These are phyloP conservation scores for Scrobipalpa costella DNA, from an alignment of 2,888 invertebrate species.

Conservation along the genomic window DNA sequence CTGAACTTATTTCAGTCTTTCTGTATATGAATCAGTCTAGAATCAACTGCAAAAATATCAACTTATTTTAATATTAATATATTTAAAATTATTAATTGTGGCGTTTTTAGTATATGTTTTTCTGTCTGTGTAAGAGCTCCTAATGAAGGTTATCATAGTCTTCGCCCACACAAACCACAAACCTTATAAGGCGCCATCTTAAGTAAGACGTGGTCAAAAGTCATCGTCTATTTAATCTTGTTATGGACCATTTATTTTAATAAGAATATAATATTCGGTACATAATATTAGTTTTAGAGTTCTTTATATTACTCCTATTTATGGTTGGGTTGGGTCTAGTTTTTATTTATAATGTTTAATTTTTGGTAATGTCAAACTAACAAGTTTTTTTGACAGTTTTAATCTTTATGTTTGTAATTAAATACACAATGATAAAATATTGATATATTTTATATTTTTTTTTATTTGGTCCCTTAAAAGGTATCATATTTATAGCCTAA, in stretches of 20 bases:
- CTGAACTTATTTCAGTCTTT: no score
- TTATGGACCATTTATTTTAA: slow-evolving; percentile 22
- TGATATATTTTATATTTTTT: no score
- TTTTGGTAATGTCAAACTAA: slow-evolving; percentile 14
- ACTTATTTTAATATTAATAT: no score
- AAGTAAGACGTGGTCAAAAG: slow-evolving; percentile 43
- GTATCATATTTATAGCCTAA: no score
- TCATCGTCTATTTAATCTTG: slow-evolving; percentile 25
- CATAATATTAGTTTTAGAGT: background rate
- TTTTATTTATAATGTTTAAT: background rate
- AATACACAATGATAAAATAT: no score
- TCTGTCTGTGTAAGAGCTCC: background rate
- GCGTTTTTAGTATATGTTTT: background rate
- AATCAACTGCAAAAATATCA: no score
- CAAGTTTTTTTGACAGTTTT: background rate
- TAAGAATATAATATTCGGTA: background rate
- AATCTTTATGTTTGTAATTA: no score
- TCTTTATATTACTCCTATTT: slow-evolving; percentile 20
- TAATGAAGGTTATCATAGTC: slow-evolving; percentile 27
- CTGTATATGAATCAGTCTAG: no score
- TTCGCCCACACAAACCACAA: slow-evolving; percentile 46
- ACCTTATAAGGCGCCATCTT: slow-evolving; percentile 44
- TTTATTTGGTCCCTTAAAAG: background rate
- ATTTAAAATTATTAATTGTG: background rate
- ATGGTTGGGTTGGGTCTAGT: slow-evolving; percentile 1